Evolutionary conservation across 2,113 vertebrate genomes (phyloP).

Genomic region (Microtus pennsylvanicus): DNA sequence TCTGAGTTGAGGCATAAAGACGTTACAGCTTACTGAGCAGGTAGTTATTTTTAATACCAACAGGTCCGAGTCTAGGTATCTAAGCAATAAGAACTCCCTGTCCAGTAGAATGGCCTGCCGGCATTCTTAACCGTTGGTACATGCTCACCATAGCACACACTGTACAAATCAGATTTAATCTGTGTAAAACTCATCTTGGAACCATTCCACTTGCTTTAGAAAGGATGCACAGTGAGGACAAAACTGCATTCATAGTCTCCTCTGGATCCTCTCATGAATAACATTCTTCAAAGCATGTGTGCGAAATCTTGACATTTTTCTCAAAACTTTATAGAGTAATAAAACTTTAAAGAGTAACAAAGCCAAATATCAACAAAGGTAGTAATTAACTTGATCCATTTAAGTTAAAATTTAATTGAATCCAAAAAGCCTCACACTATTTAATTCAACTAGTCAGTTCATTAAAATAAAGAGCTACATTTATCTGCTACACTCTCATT

Average conservation of each 20-base stretch:
- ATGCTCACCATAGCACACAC: not conserved
- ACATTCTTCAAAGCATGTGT: not conserved
- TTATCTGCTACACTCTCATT: constrained; percentile 54
- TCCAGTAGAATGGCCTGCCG: no score
- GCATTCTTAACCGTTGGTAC: not conserved
- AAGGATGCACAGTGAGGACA: not conserved
- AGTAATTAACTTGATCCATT: constrained; percentile 49
- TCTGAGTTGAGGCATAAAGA: not conserved
- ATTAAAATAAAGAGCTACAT: constrained; percentile 51
- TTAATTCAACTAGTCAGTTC: constrained; percentile 25
- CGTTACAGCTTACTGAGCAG: not conserved
- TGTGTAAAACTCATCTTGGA: not conserved
- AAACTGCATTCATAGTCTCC: not conserved
- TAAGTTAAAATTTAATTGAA: constrained; percentile 60
- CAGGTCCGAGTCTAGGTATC: not conserved
- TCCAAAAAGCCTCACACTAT: constrained; percentile 38
- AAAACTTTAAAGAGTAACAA: not conserved
- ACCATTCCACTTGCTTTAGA: not conserved
- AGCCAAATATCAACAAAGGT: constrained; percentile 22
- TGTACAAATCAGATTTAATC: not conserved
- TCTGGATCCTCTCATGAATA: not conserved
- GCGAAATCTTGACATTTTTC: not conserved
- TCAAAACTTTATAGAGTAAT: not conserved
- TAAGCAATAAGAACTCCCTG: not conserved
- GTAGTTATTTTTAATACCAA: not conserved